Evolutionary conservation across 2,113 vertebrate species (phyloP).

Genomic region (Chroicocephalus ridibundus): DNA sequence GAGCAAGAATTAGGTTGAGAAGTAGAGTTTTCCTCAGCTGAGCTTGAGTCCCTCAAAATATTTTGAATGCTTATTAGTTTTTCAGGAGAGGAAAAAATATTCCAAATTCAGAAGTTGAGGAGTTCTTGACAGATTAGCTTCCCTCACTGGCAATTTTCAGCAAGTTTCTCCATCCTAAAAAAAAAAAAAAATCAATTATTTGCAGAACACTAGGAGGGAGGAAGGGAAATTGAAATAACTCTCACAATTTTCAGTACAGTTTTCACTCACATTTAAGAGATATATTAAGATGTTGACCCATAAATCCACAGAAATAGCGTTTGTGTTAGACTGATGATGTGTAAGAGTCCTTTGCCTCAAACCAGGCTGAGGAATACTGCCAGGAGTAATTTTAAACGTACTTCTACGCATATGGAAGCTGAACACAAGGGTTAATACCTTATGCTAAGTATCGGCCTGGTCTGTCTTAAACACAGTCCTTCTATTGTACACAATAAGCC

Average conservation of each 20-base stretch:
- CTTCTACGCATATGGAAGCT: background rate
- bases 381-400: background rate
- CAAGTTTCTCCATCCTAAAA: background rate
- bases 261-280: background rate
- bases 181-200: background rate
- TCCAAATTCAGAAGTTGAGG: background rate
- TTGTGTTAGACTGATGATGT: background rate
- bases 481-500: background rate
- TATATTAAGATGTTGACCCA: background rate
- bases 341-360: background rate
- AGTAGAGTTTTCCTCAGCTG: background rate
- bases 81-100: background rate
- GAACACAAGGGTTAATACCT: background rate
- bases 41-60: background rate
- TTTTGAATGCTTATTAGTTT: background rate
- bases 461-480: background rate
- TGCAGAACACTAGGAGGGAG: background rate
- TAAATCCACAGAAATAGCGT: background rate
- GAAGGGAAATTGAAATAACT: background rate
- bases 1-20: background rate
- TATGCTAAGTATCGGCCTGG: background rate
- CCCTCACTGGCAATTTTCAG: background rate
- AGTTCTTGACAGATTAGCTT: background rate
- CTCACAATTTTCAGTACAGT: background rate
- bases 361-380: background rate